A percentile compares a stretch with the other conserved stretches of the same genome.
Evolutionary conservation across 2,888 invertebrate species (phyloP).

Genomic region (Idaea dimidiata): DNA sequence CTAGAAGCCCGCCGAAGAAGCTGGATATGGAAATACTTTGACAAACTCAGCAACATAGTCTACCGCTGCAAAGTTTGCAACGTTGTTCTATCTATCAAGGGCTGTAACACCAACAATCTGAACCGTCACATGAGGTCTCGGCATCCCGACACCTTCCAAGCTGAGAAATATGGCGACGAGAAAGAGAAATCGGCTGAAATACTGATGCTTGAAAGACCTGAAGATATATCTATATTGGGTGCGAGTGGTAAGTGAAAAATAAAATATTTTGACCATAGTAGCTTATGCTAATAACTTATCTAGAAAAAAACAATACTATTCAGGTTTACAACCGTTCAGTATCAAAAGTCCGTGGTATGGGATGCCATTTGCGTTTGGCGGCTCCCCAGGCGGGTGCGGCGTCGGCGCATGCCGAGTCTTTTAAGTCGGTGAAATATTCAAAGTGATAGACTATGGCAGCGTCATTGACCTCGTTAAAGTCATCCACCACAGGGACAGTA

Average conservation of each 20-base stretch:
- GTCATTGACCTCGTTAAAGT: no score
- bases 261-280: no score
- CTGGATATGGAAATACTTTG: constrained; percentile 77
- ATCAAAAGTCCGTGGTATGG: no score
- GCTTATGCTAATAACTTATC: no score
- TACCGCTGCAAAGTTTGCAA: constrained; percentile 68
- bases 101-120: constrained; percentile 74
- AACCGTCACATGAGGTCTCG: constrained; percentile 66
- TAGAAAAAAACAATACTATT: no score
- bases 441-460: no score
- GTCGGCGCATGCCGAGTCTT: no score
- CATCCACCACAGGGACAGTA: no score
- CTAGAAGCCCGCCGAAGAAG: constrained; percentile 64
- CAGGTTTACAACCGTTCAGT: no score
- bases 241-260: background rate
- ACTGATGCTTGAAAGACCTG: constrained; percentile 7
- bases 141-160: constrained; percentile 55
- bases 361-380: no score
- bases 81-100: constrained; percentile 69
- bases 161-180: constrained; percentile 41
- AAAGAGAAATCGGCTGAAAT: constrained; percentile 15
- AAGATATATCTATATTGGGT: background rate
- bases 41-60: constrained; percentile 62
- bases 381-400: no score
- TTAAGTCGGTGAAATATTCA: no score